Percentiles rank a stretch among this genome's conserved stretches.
phyloP scores from a whole-genome alignment of 2,888 invertebrate genomes.

The Amblyteles armatorius region DNA sequence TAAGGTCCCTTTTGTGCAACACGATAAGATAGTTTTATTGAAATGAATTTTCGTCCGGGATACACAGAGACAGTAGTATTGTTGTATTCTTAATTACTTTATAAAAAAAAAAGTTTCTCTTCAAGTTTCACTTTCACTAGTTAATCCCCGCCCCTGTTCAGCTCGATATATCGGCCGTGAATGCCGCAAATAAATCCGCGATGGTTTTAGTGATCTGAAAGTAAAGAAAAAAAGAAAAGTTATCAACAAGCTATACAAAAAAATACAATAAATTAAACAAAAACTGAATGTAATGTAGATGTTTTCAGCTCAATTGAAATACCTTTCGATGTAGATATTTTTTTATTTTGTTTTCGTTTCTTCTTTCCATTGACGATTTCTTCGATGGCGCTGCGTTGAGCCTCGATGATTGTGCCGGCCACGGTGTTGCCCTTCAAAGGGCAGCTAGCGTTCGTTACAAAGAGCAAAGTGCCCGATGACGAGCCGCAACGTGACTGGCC shows the following conservation, averaged over 20 bases:
- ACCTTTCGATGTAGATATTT: conserved; percentile 19
- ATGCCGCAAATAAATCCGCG: conserved; percentile 28
- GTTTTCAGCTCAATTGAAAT: conserved; percentile 19
- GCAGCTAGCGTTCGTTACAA: conserved; percentile 84
- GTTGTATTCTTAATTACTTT: conserved; percentile 40
- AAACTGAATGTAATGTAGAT: conserved; percentile 23
- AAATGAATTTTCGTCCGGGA: conserved; percentile 19
- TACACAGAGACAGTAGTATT: conserved; percentile 33
- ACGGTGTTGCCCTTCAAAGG: conserved; percentile 86
- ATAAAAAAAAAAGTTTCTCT: conserved; percentile 22
- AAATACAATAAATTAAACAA: conserved; percentile 38
- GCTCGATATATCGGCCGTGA: conserved; percentile 8
- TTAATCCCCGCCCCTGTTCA: conserved; percentile 1
- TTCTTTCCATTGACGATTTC: not conserved
- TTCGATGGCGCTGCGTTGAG: not conserved
- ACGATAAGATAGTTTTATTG: conserved; percentile 49
- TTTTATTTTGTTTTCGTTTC: not conserved
- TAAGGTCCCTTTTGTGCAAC: conserved; percentile 54
- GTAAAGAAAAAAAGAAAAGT: not conserved
- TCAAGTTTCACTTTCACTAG: conserved; percentile 36
- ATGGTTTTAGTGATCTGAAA: conserved; percentile 29
- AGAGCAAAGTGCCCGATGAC: conserved; percentile 85
- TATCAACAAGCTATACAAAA: conserved; percentile 4
- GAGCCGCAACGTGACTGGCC: conserved; percentile 84
- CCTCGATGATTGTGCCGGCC: conserved; percentile 68